A percentile compares a stretch with the other conserved stretches of the same genome.
phyloP scores from a whole-genome alignment of 2,888 invertebrate species.

The Epistrophe eligans region DNA sequence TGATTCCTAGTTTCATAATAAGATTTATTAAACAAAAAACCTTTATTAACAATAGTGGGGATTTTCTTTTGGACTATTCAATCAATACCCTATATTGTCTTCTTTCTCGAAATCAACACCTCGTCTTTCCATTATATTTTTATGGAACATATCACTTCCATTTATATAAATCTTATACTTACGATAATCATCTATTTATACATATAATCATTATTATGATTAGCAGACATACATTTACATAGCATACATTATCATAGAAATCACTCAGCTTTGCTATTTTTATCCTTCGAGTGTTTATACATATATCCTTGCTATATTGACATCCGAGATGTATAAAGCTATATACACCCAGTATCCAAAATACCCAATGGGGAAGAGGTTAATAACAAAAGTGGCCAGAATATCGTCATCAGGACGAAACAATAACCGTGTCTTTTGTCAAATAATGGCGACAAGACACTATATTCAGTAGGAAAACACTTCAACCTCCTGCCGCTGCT shows the following conservation, averaged over 20 bases:
- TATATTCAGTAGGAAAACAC: conserved; percentile 3
- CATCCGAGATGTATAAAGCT: neutral
- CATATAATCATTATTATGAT: neutral
- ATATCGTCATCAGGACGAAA: conserved; percentile 54
- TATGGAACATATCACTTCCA: neutral
- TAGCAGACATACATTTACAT: neutral
- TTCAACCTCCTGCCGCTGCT: neutral
- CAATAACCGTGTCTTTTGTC: conserved; percentile 58
- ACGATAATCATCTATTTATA: conserved; percentile 7
- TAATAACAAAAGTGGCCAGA: conserved; percentile 60
- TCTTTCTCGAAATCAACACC: neutral
- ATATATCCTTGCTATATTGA: conserved; percentile 46
- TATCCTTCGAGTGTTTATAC: conserved; percentile 26
- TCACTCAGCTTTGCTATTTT: conserved; percentile 35
- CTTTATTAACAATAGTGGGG: neutral
- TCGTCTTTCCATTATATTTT: neutral
- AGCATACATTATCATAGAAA: conserved; percentile 21
- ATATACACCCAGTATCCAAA: neutral
- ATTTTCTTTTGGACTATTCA: neutral
- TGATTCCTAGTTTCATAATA: no score
- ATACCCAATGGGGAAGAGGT: conserved; percentile 19
- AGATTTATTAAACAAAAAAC: no score
- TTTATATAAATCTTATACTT: neutral
- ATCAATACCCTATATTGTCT: neutral
- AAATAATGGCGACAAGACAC: conserved; percentile 50